Conservation (phyloP, 2,888 invertebrate genomes). For the Aspidiotus rigidus region DNA sequence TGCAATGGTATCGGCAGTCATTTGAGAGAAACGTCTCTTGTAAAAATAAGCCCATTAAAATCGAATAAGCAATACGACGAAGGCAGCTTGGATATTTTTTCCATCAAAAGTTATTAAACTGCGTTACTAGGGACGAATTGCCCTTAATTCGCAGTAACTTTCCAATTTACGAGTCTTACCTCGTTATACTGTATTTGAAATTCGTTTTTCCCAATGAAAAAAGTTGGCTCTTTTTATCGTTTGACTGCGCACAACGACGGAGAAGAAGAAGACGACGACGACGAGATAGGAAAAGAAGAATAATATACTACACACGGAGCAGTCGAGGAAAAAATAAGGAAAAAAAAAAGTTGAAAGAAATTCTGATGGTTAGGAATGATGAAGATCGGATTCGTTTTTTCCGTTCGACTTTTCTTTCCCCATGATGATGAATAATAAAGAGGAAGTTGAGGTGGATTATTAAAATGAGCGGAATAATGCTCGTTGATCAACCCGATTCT, state of each 20-base stretch:
- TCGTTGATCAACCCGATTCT: not conserved
- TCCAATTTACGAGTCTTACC: conserved; percentile 31
- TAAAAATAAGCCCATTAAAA: conserved; percentile 32
- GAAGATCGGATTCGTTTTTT: conserved; percentile 2
- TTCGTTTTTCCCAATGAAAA: conserved; percentile 29
- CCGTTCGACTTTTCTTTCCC: not conserved
- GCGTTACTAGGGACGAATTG: conserved; percentile 29
- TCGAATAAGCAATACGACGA: conserved; percentile 32
- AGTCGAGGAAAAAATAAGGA: not conserved
- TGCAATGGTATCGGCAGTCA: conserved; percentile 30
- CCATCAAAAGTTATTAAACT: conserved; percentile 33
- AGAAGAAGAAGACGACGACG: not conserved
- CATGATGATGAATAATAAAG: not conserved
- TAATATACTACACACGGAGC: not conserved
- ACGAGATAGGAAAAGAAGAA: too few relatives aligned
- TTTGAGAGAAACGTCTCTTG: conserved; percentile 30
- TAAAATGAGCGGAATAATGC: not conserved
- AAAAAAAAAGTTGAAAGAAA: not conserved
- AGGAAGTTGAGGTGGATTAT: not conserved
- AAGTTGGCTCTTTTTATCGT: conserved; percentile 13
- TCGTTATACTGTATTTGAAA: conserved; percentile 28
- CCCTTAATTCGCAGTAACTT: conserved; percentile 32
- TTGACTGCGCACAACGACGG: not conserved
- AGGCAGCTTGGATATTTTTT: conserved; percentile 28
- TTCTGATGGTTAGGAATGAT: not conserved